Evolutionary conservation across 2,797 vertebrate species (phyloP), one percentile per base, ranked within the genome.

Genomic region (Erpetoichthys calabaricus): DNA sequence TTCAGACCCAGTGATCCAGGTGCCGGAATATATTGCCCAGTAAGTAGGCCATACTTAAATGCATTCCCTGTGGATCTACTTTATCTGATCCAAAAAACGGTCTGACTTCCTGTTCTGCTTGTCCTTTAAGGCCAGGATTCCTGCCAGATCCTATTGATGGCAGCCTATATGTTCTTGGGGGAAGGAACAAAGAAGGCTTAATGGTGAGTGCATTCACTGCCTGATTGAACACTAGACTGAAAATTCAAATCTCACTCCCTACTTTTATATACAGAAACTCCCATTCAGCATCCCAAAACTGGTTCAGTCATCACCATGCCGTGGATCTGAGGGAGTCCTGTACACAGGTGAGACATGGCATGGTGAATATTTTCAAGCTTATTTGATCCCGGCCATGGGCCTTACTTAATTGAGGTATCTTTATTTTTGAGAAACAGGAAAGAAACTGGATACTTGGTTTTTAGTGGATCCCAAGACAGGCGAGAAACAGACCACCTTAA

Each of bases 261-360:
- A 3, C 4, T 47, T 50, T 58, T 44, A 8, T 63, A 59, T 70
- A 45, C 74, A 94, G 90, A 94, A 90, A 77, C 75, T 94, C 46
- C 95, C 96, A 0, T 99, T 99, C 73, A 97, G 92, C 66, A 96
- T 99, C 76, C 95, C 91, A 0, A 92, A 99, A 67, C 80, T 99
- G 80, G 96, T 98, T 4, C 95, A 94, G 42, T 90, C 94, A 1
- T 94, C 96, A n/a, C 96, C 96, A 0, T 99, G 96, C 72, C 88
- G 91, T 67, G 92, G 93, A 63, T 98, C 94, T 0, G 93, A 98
- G 3, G 96, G 94, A 0, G 73, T 99, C 25, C 88, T 99, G 53
- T 99, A 98, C 64, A 97, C 92, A 0, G 94, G 95, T 97, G 65
- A 67, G 70, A 61, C 7, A 8, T 4, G 3, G 45, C n/a, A 25